phyloP scores from a whole-genome alignment of 2,888 invertebrate genomes.

The Lysandra bellargus region DNA sequence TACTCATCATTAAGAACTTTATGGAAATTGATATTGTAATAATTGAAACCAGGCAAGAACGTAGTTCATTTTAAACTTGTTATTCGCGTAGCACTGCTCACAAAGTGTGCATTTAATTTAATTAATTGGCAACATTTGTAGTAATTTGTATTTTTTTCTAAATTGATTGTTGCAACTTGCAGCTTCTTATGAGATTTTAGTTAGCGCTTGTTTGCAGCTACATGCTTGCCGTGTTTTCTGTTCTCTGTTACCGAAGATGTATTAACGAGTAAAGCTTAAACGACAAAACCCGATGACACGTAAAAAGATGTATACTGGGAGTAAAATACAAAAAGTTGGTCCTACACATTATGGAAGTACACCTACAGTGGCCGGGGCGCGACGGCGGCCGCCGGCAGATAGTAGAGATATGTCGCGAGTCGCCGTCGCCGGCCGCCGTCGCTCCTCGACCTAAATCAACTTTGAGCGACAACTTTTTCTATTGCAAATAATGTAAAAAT shows the following conservation, averaged over 20 bases:
- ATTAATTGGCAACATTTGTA: not conserved
- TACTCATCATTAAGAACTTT: not conserved
- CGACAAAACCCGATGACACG: slow-evolving; percentile 31
- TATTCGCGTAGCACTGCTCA: not conserved
- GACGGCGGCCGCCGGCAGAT: not conserved
- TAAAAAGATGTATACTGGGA: slow-evolving; percentile 39
- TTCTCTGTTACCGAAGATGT: slow-evolving; percentile 26
- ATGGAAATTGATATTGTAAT: not conserved
- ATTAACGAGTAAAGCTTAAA: slow-evolving; percentile 25
- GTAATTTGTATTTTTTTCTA: too few species aligned
- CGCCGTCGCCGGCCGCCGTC: not conserved
- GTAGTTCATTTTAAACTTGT: not conserved
- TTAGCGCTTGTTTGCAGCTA: not conserved
- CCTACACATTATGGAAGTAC: slow-evolving; percentile 39
- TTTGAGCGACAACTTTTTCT: slow-evolving; percentile 26
- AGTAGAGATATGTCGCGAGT: slow-evolving; percentile 26
- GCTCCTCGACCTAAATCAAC: not conserved
- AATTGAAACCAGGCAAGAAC: slow-evolving; percentile 16
- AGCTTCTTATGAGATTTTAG: not conserved
- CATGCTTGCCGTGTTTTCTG: slow-evolving; percentile 9
- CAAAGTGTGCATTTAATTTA: not conserved
- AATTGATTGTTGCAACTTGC: not conserved
- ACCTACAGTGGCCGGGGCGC: slow-evolving; percentile 29
- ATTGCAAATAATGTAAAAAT: slow-evolving; percentile 29
- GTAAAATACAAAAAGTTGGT: slow-evolving; percentile 43